Base-by-base conservation (phyloP, 2,888 invertebrate species). In the Autographa pulchrina region DNA sequence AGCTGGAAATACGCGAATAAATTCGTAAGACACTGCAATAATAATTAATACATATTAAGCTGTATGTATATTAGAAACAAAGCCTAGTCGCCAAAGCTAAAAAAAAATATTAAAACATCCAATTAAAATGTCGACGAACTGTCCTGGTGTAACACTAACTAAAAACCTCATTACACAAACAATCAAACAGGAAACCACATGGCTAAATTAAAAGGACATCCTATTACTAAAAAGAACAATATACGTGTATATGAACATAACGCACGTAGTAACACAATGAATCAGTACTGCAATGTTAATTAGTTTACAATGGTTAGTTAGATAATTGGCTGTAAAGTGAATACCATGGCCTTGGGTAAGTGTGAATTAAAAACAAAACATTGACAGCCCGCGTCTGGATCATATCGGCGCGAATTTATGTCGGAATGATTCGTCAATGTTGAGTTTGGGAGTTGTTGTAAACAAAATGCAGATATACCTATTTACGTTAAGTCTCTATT, bases 141-240 rank as follows among this genome's bases (percentile, higher is more conserved):
- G 61, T 41, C 61, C 60, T 61, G 38, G 48, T 18, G 72, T 68
- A 77, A 76, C 75, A 75, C 78, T 69, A 72, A 81, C 78, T 68
- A 72, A 81, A 81, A 81, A 81, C 78, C 78, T 75, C 81, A 81
- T 82, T 74, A 80, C 65, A 70, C 62, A 62, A 81, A 86, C 86
- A 88, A 89, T 89, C 84, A 75, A 81, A 88, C 92, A 90, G 92
- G 92, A 92, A 89, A 86, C 84, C 82, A 82, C 84, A 83, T 81
- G 78, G 78, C 83, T 83, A 86, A 86, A 88, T 88, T 87, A 87
- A 89, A 86, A 92, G 92, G 92, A 91, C 89, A 90, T 92, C 91
- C 91, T 86, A 88, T 87, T 78, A 77, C 89, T 87, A 86, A 86
- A 78, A 80, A 78, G 84, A 83, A 89, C 85, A 88, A 86, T 83